Evolutionary conservation across 2,888 invertebrate genomes (phyloP), one percentile per base, ranked within the genome.

Genomic region (Amblyjoppa fuscipennis): DNA sequence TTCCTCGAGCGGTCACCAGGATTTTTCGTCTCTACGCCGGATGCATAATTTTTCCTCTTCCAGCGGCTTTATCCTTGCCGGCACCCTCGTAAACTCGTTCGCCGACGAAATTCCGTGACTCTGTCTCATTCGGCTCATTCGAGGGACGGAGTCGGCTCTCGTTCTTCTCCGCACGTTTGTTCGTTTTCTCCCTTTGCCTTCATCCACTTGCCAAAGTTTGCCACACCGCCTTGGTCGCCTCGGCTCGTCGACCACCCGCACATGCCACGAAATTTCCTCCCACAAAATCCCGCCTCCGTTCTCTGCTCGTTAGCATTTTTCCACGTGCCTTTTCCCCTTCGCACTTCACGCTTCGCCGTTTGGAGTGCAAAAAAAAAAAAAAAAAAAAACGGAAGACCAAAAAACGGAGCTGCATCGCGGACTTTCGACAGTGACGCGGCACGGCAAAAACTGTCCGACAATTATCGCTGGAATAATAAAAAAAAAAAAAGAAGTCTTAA

Each of bases 81-180:
- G 34, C 70, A 61, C 49, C 16, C 34, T 70, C 78, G 59, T 59
- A 69, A 77, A 59, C 69, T 78, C 69, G 34, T 61, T 61, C 70
- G 28, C 70, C 78, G 31, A 61, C 49, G 78, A 78, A 70, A 70
- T 70, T 70, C 3, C 69, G 49, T 41, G 56, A 70, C 70, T 70
- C 70, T 28, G 28, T 41, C 69, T 69, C 69, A 68, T 49, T 78
- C 49, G 41, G 70, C 69, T 45, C 68, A 13, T 70, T 78, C 45
- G 31, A 25, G 31, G 70, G 49, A 9, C 56, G 45, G 16, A 7
- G 56, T 25, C 45, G 34, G 28, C 51, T 64, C 64, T 0, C 28
- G 53, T 76, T n/a, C 76, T 76, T 66, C 68, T 68, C 51, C 45
- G 38, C 66, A 25, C 66, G 53, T 76, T 76, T 51, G 68, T 68